Evolutionary conservation across 2,888 invertebrate genomes (phyloP), one percentile per base, ranked within the genome.

Genomic region (Oasisia sp.): DNA sequence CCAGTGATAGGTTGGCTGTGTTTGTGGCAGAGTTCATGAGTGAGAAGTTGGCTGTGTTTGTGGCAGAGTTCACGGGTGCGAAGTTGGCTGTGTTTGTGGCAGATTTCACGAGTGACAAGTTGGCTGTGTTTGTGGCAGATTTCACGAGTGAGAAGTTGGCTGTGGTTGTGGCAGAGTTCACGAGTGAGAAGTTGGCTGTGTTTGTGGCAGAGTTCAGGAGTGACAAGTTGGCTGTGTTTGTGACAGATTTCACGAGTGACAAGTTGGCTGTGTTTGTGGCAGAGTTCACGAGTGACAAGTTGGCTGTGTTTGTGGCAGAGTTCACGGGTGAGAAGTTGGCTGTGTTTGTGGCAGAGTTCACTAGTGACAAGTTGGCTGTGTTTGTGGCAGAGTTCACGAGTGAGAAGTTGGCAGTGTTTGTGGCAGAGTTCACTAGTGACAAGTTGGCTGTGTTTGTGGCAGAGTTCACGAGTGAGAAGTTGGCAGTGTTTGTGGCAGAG

Each of bases 81-180:
- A 44, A 74, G 14, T 91, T 92, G 58, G 32, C 44, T 38, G 90
- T 38, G 32, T 89, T 92, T 32, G 50, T 38, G 91, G 44, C 38
- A 38, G 38, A 38, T 1, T 38, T 38, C 38, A 38, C 38, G 38
- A 38, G 38, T 38, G 38, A 38, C 2, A 44, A 74, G 14, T 91
- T 92, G 58, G 32, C 44, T 38, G 90, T 38, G 32, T 89, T 92
- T 32, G 32, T 38, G 91, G 44, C 38, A 38, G 38, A 38, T 1
- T 38, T 38, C 38, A 38, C 38, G 38, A 38, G 38, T 38, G 38
- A 38, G 38, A 44, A 74, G 14, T 91, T 92, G 58, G 32, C 44
- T 38, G 90, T 38, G 32, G 50, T 92, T 32, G 50, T 38, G 91
- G 44, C 38, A 38, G 38, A 38, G 38, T 38, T 38, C 38, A 38